phyloP scores from a whole-genome alignment of 2,888 invertebrate genomes.

The Herminia tarsipennalis region DNA sequence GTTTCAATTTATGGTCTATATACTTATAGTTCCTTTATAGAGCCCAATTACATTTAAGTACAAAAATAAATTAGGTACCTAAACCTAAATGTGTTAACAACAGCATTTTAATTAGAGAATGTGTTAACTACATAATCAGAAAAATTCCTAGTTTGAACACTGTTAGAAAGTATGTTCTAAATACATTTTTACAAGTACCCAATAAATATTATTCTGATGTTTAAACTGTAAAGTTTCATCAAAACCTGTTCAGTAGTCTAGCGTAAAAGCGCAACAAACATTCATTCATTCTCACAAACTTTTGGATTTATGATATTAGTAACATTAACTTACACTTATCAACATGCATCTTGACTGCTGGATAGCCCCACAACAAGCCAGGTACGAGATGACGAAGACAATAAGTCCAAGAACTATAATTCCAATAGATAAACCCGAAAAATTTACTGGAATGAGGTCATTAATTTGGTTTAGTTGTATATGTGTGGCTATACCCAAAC shows the following conservation, averaged over 20 bases:
- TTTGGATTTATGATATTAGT: neutral
- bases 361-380: conserved; percentile 95
- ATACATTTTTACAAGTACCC: no score
- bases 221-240: neutral
- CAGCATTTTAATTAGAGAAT: no score
- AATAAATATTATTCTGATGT: neutral
- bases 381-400: conserved; percentile 90
- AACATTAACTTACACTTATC: conserved; percentile 87
- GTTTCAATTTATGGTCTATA: no score
- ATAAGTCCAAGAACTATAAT: conserved; percentile 84
- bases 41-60: no score
- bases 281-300: neutral
- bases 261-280: neutral
- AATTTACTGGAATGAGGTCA: conserved; percentile 46
- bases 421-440: conserved; percentile 43
- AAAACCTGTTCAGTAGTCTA: neutral
- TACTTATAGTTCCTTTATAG: no score
- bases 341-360: conserved; percentile 93
- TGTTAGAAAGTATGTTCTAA: no score
- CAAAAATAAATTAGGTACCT: no score
- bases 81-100: no score
- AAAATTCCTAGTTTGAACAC: no score
- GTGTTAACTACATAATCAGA: no score
- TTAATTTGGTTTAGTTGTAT: conserved; percentile 39
- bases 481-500: conserved; percentile 51